Base-by-base conservation (phyloP, 2,888 invertebrate species). In the Marasmarcha lunaedactyla region DNA sequence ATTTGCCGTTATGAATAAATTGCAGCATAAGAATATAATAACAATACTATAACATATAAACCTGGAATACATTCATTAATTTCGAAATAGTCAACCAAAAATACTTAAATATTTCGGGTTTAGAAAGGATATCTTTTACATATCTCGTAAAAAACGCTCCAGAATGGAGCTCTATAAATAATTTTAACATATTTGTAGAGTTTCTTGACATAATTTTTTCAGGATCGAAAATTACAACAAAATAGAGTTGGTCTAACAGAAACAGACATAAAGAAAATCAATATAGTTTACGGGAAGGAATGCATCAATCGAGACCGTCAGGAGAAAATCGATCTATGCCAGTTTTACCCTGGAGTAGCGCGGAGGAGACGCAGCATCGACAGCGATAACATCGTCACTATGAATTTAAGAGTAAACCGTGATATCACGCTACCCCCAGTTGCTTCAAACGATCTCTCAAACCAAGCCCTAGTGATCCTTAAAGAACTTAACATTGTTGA, bases 271-370 rank as follows among this genome's bases (percentile, higher is more conserved):
- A 56, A 57, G 2, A 79, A 74, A 44, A 67, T 83, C 5, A 63
- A 73, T 25, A 42, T 70, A 0, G 56, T 79, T 0, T 83, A 83
- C 45, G 71, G 70, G 0, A 52, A 63, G 0, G 70, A 77, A 54
- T 81, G 81, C 39, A 51, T 47, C 1, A 51, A 49, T 0, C 48
- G 81, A 30, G 78, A 81, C 12, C 52, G 79, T 0, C 57, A 63
- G 2, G 72, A 71, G 30, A 74, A 79, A 44, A 43, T 71, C 0
- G 67, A 73, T n/a, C 45, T 73, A 0, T 79, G 79, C 39, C 71
- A 71, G 37, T 59, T 62, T 1, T 78, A 68, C 42, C 76, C 77
- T 0, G 66, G 61, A 1, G 56, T 63, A 0, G 57, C 57, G 0
- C 59, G 71, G 14, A 55, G 43, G 35, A 64, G 62, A 36, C 50